phyloP scores from a whole-genome alignment of 1,140 invertebrate species.

The Acromyrmex heyeri region DNA sequence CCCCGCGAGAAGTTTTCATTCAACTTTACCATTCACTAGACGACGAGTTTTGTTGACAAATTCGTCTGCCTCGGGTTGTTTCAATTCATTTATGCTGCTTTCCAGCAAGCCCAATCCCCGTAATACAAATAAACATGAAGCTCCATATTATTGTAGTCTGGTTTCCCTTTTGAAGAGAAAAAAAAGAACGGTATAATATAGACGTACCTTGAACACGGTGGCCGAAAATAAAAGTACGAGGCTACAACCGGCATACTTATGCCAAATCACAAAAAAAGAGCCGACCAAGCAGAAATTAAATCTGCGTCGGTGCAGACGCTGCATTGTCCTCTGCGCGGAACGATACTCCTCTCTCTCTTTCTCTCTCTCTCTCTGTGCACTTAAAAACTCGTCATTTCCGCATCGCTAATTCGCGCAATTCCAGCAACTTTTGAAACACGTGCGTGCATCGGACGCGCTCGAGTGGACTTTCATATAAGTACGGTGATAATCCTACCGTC shows the following conservation, averaged over 20 bases:
- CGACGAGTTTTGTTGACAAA: slow-evolving; percentile 62
- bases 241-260: not conserved
- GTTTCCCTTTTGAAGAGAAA: not conserved
- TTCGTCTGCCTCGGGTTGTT: slow-evolving; percentile 35
- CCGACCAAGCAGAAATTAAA: slow-evolving; percentile 52
- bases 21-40: slow-evolving; percentile 56
- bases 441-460: not conserved
- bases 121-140: slow-evolving; percentile 46
- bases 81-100: slow-evolving; percentile 57
- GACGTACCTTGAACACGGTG: not conserved
- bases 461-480: slow-evolving; percentile 43
- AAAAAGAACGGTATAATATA: slow-evolving; percentile 17
- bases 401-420: slow-evolving; percentile 45
- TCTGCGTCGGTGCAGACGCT: slow-evolving; percentile 27
- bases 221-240: slow-evolving; percentile 15
- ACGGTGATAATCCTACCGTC: slow-evolving; percentile 53
- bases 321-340: slow-evolving; percentile 19
- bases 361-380: slow-evolving; percentile 2
- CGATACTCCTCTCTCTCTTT: not conserved
- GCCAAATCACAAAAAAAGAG: slow-evolving; percentile 25
- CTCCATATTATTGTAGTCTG: slow-evolving; percentile 26
- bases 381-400: slow-evolving; percentile 59
- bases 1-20: slow-evolving; percentile 52
- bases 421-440: slow-evolving; percentile 3
- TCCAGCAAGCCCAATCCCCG: slow-evolving; percentile 20